Conservation (phyloP, 2,797 vertebrate genomes). For the Iguana delicatissima region DNA sequence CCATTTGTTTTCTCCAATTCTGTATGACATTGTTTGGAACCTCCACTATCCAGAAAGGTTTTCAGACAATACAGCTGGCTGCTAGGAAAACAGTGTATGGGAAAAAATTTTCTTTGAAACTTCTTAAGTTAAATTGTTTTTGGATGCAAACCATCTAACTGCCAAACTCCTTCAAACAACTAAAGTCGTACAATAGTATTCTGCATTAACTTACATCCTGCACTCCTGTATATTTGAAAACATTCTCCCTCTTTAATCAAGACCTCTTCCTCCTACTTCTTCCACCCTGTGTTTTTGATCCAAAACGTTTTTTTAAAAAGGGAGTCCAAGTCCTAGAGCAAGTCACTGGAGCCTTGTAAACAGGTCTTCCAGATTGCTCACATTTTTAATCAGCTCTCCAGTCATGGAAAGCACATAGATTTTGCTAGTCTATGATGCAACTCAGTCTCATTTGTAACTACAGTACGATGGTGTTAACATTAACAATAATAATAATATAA, state of each 20-base stretch:
- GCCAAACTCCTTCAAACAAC: not conserved
- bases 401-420: no score
- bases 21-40: not conserved
- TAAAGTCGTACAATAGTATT: not conserved
- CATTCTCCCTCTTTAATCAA: not conserved
- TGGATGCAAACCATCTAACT: not conserved
- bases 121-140: not conserved
- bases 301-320: not conserved
- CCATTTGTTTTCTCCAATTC: not conserved
- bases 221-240: slow-evolving; percentile 22
- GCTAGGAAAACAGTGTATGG: not conserved
- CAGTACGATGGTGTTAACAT: not conserved
- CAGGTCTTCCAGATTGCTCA: no score
- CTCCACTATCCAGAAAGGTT: not conserved
- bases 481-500: no score
- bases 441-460: not conserved
- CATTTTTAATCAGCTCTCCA: no score
- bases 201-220: not conserved
- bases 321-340: not conserved
- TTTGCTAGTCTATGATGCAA: not conserved
- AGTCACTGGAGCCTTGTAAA: not conserved
- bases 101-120: not conserved
- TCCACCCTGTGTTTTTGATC: no score
- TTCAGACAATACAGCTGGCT: not conserved
- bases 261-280: not conserved